phyloP scores from a whole-genome alignment of 2,113 vertebrate genomes.

The Narcine bancroftii region DNA sequence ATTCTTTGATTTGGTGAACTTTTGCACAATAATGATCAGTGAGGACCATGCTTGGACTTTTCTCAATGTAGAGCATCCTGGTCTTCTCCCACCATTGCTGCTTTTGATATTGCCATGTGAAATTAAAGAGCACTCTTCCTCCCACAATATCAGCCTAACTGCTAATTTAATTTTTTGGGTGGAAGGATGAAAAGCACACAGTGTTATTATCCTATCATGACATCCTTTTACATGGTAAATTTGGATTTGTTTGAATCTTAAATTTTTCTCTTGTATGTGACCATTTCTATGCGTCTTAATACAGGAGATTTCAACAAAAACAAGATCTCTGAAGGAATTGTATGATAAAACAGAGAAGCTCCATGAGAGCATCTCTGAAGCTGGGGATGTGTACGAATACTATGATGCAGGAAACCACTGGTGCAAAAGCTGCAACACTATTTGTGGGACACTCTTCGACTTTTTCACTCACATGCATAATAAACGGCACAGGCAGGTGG shows the following conservation, averaged over 20 bases:
- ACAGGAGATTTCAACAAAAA: conserved; percentile 30
- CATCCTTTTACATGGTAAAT: conserved; percentile 5
- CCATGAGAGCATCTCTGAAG: conserved; percentile 48
- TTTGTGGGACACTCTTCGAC: conserved; percentile 88
- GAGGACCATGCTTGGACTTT: neutral
- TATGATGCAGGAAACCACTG: conserved; percentile 94
- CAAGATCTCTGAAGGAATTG: conserved; percentile 51
- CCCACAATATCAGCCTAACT: neutral
- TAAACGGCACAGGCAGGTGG: conserved; percentile 87
- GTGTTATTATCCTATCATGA: conserved; percentile 24
- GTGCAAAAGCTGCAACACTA: conserved; percentile 90
- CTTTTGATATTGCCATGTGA: neutral
- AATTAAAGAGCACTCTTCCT: neutral
- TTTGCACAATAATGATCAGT: neutral
- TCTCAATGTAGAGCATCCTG: neutral
- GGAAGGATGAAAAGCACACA: too few species aligned
- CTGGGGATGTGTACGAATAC: conserved; percentile 75
- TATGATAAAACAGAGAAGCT: conserved; percentile 49
- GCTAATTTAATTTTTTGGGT: neutral
- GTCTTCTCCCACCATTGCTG: neutral
- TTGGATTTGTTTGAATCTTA: conserved; percentile 9
- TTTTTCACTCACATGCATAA: conserved; percentile 94
- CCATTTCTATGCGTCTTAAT: conserved; percentile 28
- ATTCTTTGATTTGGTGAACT: neutral
- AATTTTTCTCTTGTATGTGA: neutral